A percentile compares a stretch with the other conserved stretches of the same genome.
These are phyloP conservation scores for Grus americana DNA, from an alignment of 2,113 vertebrate genomes.

Conservation along the genomic window DNA sequence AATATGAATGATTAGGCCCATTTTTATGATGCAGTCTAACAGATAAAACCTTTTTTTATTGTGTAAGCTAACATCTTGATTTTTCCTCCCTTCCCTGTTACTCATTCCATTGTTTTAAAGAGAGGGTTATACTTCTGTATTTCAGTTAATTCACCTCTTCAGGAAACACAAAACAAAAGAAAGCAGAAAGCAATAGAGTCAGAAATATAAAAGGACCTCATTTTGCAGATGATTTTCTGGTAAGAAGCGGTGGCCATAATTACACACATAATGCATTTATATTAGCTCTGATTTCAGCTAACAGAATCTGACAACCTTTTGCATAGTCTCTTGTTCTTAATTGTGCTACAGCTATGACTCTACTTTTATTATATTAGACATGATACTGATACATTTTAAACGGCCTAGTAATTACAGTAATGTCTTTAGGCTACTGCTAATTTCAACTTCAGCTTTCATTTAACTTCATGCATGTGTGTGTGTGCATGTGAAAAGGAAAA, in stretches of 20 bases:
- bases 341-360: conserved; percentile 1
- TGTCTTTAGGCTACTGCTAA: conserved; percentile 18
- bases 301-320: conserved; percentile 53
- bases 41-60: background rate
- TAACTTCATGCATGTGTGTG: background rate
- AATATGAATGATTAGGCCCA: background rate
- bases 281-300: conserved; percentile 35
- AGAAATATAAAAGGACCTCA: background rate
- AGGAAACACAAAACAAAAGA: background rate
- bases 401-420: conserved; percentile 33
- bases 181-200: background rate
- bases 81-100: background rate
- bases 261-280: background rate
- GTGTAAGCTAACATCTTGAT: background rate
- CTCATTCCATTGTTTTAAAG: background rate
- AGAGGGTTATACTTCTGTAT: background rate
- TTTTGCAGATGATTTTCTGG: background rate
- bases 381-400: conserved; percentile 62
- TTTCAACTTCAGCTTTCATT: conserved; percentile 34
- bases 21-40: background rate
- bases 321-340: conserved; percentile 30
- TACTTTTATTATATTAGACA: conserved; percentile 51
- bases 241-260: background rate
- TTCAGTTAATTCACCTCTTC: background rate
- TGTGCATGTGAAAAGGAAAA: background rate